Evolutionary conservation across 2,113 vertebrate genomes (phyloP).

Genomic region (Pachyramphus minor): DNA sequence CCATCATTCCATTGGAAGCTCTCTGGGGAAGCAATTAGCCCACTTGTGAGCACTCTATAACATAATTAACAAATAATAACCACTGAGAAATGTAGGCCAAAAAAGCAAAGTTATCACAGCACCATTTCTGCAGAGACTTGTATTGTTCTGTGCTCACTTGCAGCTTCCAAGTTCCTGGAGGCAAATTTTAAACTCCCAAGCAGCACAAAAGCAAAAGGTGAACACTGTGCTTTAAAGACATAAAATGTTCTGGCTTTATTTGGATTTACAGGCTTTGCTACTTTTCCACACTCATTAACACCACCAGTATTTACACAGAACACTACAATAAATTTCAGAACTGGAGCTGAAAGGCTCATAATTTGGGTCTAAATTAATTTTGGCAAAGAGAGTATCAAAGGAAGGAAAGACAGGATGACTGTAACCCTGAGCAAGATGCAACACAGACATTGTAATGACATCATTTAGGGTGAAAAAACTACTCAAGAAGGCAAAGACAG

Average conservation of each 20-base stretch:
- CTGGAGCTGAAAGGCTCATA: not conserved
- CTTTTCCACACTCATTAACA: not conserved
- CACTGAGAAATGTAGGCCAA: constrained; percentile 57
- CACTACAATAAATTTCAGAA: not conserved
- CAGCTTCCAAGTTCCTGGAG: constrained; percentile 48
- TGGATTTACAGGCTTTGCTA: not conserved
- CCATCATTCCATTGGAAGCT: constrained; percentile 43
- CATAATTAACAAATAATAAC: constrained; percentile 66
- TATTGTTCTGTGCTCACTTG: not conserved
- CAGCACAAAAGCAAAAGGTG: constrained; percentile 42
- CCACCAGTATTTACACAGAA: not conserved
- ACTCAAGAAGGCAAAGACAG: not conserved
- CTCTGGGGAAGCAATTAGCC: constrained; percentile 64
- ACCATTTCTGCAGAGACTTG: constrained; percentile 59
- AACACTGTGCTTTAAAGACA: not conserved
- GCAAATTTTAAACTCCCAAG: not conserved
- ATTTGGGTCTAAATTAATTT: not conserved
- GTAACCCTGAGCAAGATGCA: constrained; percentile 26
- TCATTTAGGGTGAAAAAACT: not conserved
- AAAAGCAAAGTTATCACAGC: constrained; percentile 40
- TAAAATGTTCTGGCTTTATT: not conserved
- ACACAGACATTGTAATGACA: not conserved
- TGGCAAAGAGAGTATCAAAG: not conserved
- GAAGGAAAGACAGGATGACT: constrained; percentile 28
- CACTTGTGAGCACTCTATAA: constrained; percentile 33